A percentile compares a stretch with the other conserved stretches of the same genome.
phyloP scores from a whole-genome alignment of 1,140 invertebrate genomes.

The Drosophila sechellia region DNA sequence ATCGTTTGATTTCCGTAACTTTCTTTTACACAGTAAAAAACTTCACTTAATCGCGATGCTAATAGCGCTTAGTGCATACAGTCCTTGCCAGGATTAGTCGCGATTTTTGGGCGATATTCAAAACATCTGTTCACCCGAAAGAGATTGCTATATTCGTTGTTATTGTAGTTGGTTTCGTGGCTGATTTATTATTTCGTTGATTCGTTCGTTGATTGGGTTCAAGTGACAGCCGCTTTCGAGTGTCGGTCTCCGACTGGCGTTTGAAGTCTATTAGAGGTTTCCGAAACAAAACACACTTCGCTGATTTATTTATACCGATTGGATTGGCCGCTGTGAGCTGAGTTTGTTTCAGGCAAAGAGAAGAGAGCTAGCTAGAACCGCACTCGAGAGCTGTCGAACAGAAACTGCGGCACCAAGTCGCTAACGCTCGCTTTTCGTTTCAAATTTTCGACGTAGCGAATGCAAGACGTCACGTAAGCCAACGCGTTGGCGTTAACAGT shows the following conservation, averaged over 20 bases:
- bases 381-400: constrained; percentile 68
- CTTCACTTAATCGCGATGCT: constrained; percentile 52
- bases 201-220: constrained; percentile 75
- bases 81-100: constrained; percentile 54
- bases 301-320: constrained; percentile 11
- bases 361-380: constrained; percentile 33
- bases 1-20: constrained; percentile 17
- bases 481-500: constrained; percentile 29
- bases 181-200: constrained; percentile 57
- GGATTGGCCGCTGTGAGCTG: constrained; percentile 3
- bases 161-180: constrained; percentile 51
- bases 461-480: constrained; percentile 24
- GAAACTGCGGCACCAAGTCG: constrained; percentile 52
- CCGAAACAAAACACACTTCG: constrained; percentile 51
- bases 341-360: neutral
- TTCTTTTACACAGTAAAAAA: constrained; percentile 69
- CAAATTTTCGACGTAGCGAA: constrained; percentile 17
- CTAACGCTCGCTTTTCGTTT: constrained; percentile 64
- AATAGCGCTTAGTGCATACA: constrained; percentile 41
- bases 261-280: constrained; percentile 42
- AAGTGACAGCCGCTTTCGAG: constrained; percentile 63
- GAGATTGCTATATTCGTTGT: constrained; percentile 25
- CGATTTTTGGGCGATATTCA: constrained; percentile 44
- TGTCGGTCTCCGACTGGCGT: constrained; percentile 13
- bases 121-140: constrained; percentile 62